Base-by-base conservation (phyloP, 1,140 invertebrate genomes). In the Lerema accius region DNA sequence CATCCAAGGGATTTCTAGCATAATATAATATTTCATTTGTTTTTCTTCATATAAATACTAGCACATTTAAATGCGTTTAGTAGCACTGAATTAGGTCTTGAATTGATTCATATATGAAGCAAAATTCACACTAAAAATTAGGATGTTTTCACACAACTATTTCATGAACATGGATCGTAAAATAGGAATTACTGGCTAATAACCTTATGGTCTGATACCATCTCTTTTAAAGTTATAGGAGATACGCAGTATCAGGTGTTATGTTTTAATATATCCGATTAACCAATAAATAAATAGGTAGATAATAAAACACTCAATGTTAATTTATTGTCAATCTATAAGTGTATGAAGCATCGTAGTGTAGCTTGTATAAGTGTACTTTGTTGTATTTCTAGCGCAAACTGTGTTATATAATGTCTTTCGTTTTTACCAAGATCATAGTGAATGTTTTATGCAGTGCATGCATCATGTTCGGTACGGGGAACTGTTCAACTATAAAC, bases 301-400 rank as follows among this genome's bases (percentile, higher is more conserved):
- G 19, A 14, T 48, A 48, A 28, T 13, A 0, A 14, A 28, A 48
- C 45, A 16, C 42, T 43, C 14, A 56, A 39, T 49, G 70, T 80
- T 82, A 82, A 79, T 84, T 83, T 82, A 82, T 82, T 78, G 75
- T 80, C 73, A 55, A 53, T 76, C 65, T 65, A 60, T 78, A 73
- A 78, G 67, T 81, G 64, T 80, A 84, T 72, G 70, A 75, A 70
- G 53, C 67, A 61, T 67, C 63, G 71, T 86, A 84, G 77, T 71
- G 66, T 82, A 86, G 80, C 76, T 82, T 80, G 74, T 79, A 71
- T 88, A 89, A 86, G 82, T 86, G 82, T 86, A 86, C 78, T 82
- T 77, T 80, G 78, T 82, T 86, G 72, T 84, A 84, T 78, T 82
- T 73, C 73, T 87, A 89, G 80, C 80, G 78, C 81, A 86, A 86